Evolutionary conservation across 2,888 invertebrate genomes (phyloP).

Genomic region (Cephus runcator): DNA sequence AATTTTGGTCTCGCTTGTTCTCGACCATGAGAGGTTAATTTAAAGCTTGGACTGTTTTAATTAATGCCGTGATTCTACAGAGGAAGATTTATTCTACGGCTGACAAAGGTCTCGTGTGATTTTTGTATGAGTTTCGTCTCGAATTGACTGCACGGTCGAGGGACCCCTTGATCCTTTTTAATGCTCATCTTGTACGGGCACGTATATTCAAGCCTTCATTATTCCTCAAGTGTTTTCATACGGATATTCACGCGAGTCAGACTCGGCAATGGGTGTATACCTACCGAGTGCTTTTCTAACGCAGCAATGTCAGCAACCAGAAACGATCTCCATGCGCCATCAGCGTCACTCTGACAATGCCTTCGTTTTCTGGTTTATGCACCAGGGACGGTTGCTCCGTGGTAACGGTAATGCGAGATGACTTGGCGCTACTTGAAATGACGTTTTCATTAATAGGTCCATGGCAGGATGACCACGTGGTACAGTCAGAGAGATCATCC

Average conservation of each 20-base stretch:
- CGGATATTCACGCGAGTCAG: background rate
- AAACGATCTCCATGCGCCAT: background rate
- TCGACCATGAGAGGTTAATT: background rate
- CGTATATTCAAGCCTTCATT: background rate
- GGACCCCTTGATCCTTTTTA: background rate
- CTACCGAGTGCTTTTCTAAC: background rate
- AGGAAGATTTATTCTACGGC: background rate
- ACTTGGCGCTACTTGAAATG: background rate
- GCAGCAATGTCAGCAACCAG: background rate
- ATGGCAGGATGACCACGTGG: background rate
- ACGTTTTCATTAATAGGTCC: background rate
- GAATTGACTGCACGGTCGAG: background rate
- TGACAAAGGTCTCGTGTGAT: background rate
- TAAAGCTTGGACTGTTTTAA: background rate
- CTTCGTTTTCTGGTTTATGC: slow-evolving; percentile 1
- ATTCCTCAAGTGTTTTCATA: slow-evolving; percentile 1
- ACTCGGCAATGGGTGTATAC: background rate
- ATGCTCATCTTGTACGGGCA: background rate
- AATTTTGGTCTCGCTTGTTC: background rate
- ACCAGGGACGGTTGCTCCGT: background rate
- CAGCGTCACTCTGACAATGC: background rate
- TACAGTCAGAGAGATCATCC: background rate
- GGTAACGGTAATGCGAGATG: slow-evolving; percentile 1
- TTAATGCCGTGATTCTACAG: background rate
- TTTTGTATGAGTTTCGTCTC: background rate